These are phyloP conservation scores for Butorides virescens DNA, from an alignment of 2,113 vertebrate genomes.

Conservation along the genomic window DNA sequence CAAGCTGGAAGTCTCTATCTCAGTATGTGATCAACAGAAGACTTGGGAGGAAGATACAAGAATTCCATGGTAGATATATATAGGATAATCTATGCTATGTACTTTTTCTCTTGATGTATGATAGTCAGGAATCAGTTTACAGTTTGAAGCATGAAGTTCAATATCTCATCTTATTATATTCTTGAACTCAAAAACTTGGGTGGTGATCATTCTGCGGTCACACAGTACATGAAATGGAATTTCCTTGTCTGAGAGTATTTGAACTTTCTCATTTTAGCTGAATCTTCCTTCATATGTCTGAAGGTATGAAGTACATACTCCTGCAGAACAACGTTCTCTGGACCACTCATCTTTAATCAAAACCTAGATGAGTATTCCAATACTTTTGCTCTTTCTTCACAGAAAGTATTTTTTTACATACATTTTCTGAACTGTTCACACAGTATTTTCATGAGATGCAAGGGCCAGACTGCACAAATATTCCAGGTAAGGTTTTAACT, in stretches of 20 bases:
- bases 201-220: neutral
- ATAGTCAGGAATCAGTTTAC: neutral
- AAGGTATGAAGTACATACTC: neutral
- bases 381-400: neutral
- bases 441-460: neutral
- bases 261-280: neutral
- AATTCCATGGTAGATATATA: neutral
- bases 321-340: neutral
- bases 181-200: neutral
- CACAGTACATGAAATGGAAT: neutral
- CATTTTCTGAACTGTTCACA: neutral
- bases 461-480: neutral
- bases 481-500: neutral
- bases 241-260: neutral
- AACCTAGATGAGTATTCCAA: neutral
- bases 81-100: neutral
- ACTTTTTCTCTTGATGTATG: neutral
- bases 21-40: neutral
- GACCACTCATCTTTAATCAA: neutral
- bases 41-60: neutral
- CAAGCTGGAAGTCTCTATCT: neutral
- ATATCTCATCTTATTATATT: neutral
- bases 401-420: neutral
- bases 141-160: neutral
- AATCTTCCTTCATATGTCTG: neutral